These are phyloP conservation scores for Conchocele bisecta DNA, from an alignment of 2,888 invertebrate genomes.

Conservation along the genomic window DNA sequence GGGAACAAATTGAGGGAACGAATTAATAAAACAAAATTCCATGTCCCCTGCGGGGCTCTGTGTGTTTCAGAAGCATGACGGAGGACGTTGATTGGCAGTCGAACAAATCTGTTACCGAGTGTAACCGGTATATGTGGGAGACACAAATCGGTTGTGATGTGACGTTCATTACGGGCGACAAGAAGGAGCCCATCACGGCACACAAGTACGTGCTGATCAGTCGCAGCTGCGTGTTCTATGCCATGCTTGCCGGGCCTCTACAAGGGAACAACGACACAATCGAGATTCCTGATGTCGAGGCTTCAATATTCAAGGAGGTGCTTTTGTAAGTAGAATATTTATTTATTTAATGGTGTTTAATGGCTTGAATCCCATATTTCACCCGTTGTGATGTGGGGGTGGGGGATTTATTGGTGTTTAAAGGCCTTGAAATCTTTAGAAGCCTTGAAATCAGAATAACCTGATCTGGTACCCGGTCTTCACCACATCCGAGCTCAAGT, in stretches of 20 bases:
- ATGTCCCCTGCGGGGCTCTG: too few species aligned
- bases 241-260: constrained; percentile 60
- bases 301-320: constrained; percentile 54
- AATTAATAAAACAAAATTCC: too few species aligned
- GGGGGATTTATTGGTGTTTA: too few species aligned
- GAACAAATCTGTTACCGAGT: constrained; percentile 50
- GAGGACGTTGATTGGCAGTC: constrained; percentile 63
- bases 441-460: too few species aligned
- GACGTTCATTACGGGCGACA: constrained; percentile 55
- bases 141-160: constrained; percentile 61
- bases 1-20: too few species aligned
- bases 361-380: too few species aligned
- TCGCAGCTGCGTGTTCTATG: constrained; percentile 64
- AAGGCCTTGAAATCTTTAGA: too few species aligned
- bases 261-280: constrained; percentile 45
- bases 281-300: constrained; percentile 60
- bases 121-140: constrained; percentile 59
- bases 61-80: too few species aligned
- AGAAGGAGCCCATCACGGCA: constrained; percentile 34
- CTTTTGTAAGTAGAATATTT: constrained; percentile 58
- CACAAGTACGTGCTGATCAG: constrained; percentile 65
- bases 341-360: too few species aligned
- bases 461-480: too few species aligned
- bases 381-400: too few species aligned
- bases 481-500: too few species aligned